Evolutionary conservation across 37 sponge, comb jelly and placozoan genomes (phyloP), one percentile per base, ranked within the genome.

Genomic region (Ianthella basta): DNA sequence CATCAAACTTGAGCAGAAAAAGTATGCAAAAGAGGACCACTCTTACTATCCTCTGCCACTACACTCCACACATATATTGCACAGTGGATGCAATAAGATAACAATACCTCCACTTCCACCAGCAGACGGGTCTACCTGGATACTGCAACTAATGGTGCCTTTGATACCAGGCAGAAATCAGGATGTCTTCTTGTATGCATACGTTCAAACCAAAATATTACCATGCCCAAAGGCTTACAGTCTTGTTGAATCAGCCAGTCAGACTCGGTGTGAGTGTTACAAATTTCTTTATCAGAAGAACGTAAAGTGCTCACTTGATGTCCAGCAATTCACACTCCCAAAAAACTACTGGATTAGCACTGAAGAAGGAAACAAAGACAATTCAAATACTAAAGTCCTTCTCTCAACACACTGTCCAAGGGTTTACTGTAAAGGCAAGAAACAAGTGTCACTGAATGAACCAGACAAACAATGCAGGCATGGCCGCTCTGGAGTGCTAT

Each of bases 401-500:
- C 18, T 69, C 33, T 69, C 35, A 33, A 69, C 12, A 27, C 0
- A 69, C 18, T 69, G 70, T 30, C 33, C 70, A 3, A 29, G 27
- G 19, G 35, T n/a, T 69, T 69, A 34, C 18, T 69, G 70, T 35
- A 30, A 14, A 18, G 18, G 10, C 34, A 69, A 1, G 3, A 32
- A 39, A 20, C 0, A 80, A 29, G 61, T 86, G 19, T 65, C 23
- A 21, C 50, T 80, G n/a, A 55, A 27, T 33, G 59, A 83, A 25
- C 50, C 83, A 38, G 79, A 77, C 56, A 56, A 30, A 66, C 88
- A 89, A 37, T 89, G 89, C 77, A 33, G 5, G 8, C 37, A 85
- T 39, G 53, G 60, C 35, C 68, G 79, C 1, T 34, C 82, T 29
- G 89, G 89, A 38, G 33, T 89, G 23, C 82, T 89, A 20, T 89